phyloP scores from a whole-genome alignment of 2,113 vertebrate genomes.

The Zosterops borbonicus region DNA sequence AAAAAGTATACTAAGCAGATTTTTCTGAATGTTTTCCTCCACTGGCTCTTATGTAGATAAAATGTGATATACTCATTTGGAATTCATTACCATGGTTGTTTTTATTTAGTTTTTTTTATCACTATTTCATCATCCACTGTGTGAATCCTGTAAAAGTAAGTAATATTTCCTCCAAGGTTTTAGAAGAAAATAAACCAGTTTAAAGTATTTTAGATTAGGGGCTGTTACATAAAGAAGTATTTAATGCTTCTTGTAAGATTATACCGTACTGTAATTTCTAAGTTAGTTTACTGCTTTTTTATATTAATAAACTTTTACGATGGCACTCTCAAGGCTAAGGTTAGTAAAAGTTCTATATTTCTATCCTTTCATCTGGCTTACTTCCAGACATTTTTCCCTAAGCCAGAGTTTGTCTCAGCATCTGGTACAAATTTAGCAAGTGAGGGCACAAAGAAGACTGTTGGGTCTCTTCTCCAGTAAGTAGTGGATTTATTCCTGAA shows the following conservation, averaged over 20 bases:
- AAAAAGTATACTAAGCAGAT: neutral
- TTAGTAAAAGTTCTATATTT: neutral
- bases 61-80: neutral
- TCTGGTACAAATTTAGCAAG: conserved; percentile 33
- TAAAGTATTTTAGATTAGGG: neutral
- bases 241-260: neutral
- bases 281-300: neutral
- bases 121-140: neutral
- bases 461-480: neutral
- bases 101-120: neutral
- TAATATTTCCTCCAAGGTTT: neutral
- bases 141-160: neutral
- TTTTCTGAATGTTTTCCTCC: neutral
- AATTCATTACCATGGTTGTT: conserved; percentile 5
- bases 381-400: conserved; percentile 12
- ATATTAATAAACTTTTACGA: neutral
- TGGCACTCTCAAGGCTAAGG: neutral
- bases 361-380: neutral
- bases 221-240: neutral
- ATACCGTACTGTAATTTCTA: neutral
- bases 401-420: neutral
- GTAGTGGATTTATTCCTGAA: neutral
- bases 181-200: neutral
- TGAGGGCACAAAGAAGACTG: neutral
- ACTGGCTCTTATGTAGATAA: neutral